Evolutionary conservation across 2,888 invertebrate species (phyloP).

Genomic region (Drosophila flavopinicola): DNA sequence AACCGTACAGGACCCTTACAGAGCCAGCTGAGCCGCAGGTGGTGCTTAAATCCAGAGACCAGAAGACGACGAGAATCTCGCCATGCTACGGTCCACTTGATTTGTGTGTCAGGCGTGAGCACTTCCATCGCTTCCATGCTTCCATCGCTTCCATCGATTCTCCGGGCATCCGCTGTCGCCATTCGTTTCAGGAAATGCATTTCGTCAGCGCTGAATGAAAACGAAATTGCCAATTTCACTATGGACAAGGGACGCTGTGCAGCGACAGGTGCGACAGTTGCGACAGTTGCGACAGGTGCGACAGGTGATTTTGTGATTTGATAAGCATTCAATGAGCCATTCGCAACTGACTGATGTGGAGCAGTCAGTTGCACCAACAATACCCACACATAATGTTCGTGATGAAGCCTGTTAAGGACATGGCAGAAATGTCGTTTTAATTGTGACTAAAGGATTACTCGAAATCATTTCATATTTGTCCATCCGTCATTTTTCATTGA

Average conservation of each 20-base stretch:
- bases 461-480: no score
- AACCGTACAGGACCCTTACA: not conserved
- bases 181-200: conserved; percentile 74
- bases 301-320: conserved; percentile 23
- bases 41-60: conserved; percentile 18
- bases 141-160: conserved; percentile 14
- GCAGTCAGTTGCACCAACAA: no score
- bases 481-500: no score
- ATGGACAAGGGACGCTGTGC: no score
- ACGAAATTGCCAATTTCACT: conserved; percentile 78
- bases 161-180: conserved; percentile 31
- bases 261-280: not conserved
- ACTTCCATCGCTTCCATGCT: conserved; percentile 32
- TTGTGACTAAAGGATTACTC: no score
- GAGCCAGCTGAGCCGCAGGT: not conserved
- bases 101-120: conserved; percentile 63
- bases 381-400: no score
- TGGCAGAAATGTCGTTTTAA: no score
- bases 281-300: conserved; percentile 16
- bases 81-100: conserved; percentile 53
- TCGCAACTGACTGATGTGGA: conserved; percentile 4
- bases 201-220: conserved; percentile 76
- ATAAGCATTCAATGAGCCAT: conserved; percentile 27
- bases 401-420: no score
- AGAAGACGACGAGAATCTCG: conserved; percentile 17